Base-by-base conservation (phyloP, 2,113 vertebrate genomes). In the Mola mola region DNA sequence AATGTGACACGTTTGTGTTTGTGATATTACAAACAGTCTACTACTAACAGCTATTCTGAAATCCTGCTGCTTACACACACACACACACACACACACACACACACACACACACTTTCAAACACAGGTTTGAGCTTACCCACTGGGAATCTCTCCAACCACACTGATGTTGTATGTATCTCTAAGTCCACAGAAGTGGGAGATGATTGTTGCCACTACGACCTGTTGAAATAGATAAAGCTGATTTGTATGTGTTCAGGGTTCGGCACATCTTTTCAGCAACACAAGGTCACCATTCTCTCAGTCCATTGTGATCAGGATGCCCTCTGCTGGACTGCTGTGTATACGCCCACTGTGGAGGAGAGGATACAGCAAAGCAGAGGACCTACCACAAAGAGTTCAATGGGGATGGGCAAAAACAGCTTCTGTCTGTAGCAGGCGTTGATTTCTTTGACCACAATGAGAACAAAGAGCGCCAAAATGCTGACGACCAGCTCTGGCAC, bases 351-450 rank as follows among this genome's bases (percentile, higher is more conserved):
- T 22, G 13, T 1, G 20, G 15, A 47, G 8, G 7, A n/a, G 4
- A 48, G 4, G 2, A 10, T 47, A 15, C 9, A 22, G 2, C 4
- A 40, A 34, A 17, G 3, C 1, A 2, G 13, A 47, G 6, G 17
- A 61, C 81, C 58, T 81, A 97, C 96, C 89, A 92, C 93, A 60
- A 98, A 58, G 15, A 98, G 93, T 47, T 98, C 96, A 6, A 95
- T 93, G 0, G 96, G 96, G 38, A 98, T 87, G 3, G 96, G 95
- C 29, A 96, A n/a, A 4, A 91, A 94, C 20, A 98, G 75, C 60
- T 88, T 91, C 17, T 82, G 58, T 0, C 63, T 83, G 16, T 94
- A 90, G 72, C 86, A 92, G 41, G 83, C 76, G 31, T 94, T 98
- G 71, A 98, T 5, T 49, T 95, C 79, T 78, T 98, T 98, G 72